Conservation (phyloP, 1,140 invertebrate species). For the Hyles euphorbiae region DNA sequence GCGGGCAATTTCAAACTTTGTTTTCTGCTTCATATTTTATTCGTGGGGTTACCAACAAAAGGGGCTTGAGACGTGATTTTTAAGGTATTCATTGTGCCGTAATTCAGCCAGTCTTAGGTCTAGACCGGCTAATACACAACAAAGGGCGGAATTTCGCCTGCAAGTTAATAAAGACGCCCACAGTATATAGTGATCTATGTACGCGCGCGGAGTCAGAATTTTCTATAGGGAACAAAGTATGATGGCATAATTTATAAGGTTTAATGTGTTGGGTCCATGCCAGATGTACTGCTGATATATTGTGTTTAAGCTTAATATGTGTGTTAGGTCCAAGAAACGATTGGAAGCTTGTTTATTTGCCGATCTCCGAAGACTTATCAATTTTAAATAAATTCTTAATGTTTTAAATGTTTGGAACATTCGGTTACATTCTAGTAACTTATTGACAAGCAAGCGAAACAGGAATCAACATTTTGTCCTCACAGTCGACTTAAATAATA, state of each 20-base stretch:
- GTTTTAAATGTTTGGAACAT: no score
- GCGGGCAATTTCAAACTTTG: background rate
- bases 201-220: constrained; percentile 1
- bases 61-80: constrained; percentile 8
- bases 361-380: no score
- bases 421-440: no score
- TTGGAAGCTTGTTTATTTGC: no score
- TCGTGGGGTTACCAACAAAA: constrained; percentile 6
- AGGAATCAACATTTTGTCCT: no score
- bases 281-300: no score
- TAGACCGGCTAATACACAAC: constrained; percentile 19
- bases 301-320: no score
- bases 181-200: constrained; percentile 8
- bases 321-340: no score
- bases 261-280: no score
- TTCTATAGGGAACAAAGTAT: background rate
- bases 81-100: constrained; percentile 12
- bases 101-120: constrained; percentile 16
- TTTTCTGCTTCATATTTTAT: constrained; percentile 7
- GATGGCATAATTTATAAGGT: background rate
- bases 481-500: no score
- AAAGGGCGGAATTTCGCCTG: constrained; percentile 11
- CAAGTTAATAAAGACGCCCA: constrained; percentile 19
- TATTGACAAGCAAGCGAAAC: no score
- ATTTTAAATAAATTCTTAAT: no score